phyloP scores from a whole-genome alignment of 2,113 vertebrate genomes.

The Osmerus eperlanus region DNA sequence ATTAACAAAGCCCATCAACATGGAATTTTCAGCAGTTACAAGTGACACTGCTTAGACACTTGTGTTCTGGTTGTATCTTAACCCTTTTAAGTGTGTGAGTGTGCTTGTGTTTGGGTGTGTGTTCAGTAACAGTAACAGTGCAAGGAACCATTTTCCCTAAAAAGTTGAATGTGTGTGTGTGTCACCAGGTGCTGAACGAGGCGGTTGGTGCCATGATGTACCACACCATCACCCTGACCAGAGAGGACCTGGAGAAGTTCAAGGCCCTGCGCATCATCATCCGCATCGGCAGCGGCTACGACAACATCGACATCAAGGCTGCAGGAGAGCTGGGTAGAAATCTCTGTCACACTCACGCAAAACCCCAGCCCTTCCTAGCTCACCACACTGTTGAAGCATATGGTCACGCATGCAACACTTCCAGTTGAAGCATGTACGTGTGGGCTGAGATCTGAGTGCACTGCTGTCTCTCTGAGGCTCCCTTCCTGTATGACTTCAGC shows the following conservation, averaged over 20 bases:
- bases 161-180: slow-evolving; percentile 19
- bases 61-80: neutral
- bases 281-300: slow-evolving; percentile 95
- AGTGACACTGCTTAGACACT: too few species aligned
- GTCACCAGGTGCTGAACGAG: slow-evolving; percentile 87
- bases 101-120: slow-evolving; percentile 1
- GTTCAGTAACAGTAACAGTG: too few species aligned
- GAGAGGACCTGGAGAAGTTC: slow-evolving; percentile 98
- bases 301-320: slow-evolving; percentile 98
- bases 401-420: neutral
- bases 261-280: slow-evolving; percentile 95
- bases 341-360: neutral
- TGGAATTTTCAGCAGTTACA: too few species aligned
- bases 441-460: neutral
- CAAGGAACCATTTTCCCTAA: too few species aligned
- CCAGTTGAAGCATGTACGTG: too few species aligned
- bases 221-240: slow-evolving; percentile 96
- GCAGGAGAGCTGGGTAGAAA: slow-evolving; percentile 89
- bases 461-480: too few species aligned
- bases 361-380: neutral
- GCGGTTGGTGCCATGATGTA: slow-evolving; percentile 98
- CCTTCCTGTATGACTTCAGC: too few species aligned
- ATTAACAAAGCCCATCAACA: too few species aligned
- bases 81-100: neutral
- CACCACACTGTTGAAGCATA: neutral